Base-by-base conservation (phyloP, 2,888 invertebrate genomes). In the Heliconius ethilla region DNA sequence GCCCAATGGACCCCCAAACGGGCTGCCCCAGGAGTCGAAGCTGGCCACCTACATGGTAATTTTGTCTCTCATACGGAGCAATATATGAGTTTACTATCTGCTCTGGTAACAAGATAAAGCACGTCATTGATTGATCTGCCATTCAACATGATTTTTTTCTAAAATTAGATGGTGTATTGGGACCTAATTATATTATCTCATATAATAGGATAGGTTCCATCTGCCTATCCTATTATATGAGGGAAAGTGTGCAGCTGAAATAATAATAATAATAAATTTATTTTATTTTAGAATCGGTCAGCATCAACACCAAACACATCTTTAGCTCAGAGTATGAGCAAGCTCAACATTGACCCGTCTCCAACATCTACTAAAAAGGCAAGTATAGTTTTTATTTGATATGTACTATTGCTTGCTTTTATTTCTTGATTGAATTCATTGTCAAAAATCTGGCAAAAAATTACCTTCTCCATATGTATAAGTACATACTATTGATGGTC, bases 21-120 rank as follows among this genome's bases (percentile, higher is more conserved):
- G 97, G 86, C 95, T 97, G 86, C 97, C 97, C 72, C 96, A 97
- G 90, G 97, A 97, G 92, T 97, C 97, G 80, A 97, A 97, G 92
- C 94, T 97, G 89, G 97, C 97, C 80, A 97, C 97, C 81, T 97
- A 97, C 89, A 97, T 97, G 97, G 97, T 97, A 84, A 83, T 33
- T 33, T 33, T 33, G 7, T 9, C 22, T 59, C n/a, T 59, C n/a
- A 55, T 9, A 18, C 2, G 3, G 55, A 22, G 7, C 7, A 55
- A 22, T 55, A n/a, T n/a, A n/a, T 59, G 3, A n/a, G n/a, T 59
- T n/a, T 59, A 22, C n/a, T 59, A 18, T n/a, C n/a, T 59, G 59
- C n/a, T 59, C 59, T n/a, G 59, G 59, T 59, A 9, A 59, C 59
- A 7, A 51, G 22, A 51, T 51, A 7, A 51, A 18, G 51, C 5